Conservation (phyloP, 2,113 vertebrate species). For the Natator depressus region DNA sequence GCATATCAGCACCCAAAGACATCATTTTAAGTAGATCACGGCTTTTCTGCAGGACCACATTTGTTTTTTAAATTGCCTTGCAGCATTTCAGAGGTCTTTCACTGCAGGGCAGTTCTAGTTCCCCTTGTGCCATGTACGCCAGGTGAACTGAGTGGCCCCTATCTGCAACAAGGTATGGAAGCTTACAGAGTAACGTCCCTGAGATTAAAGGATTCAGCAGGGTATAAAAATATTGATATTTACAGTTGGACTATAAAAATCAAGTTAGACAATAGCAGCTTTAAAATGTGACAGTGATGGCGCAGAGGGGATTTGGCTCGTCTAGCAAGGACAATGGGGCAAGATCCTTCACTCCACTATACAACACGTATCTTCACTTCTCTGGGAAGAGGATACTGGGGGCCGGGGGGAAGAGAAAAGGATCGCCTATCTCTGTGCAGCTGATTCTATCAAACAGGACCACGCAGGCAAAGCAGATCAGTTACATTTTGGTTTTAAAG, state of each 20-base stretch:
- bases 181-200: not conserved
- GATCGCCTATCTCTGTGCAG: not conserved
- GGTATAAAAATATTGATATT: not conserved
- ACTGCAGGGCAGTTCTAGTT: fast-evolving
- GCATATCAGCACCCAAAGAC: not conserved
- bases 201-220: not conserved
- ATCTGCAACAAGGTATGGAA: not conserved
- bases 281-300: not conserved
- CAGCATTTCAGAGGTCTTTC: not conserved
- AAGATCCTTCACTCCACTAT: not conserved
- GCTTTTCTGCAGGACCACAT: not conserved
- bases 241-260: fast-evolving
- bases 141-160: not conserved
- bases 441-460: not conserved
- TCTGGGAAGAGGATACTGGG: not conserved
- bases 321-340: not conserved
- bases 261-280: constrained; percentile 36
- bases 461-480: not conserved
- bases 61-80: not conserved
- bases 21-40: not conserved
- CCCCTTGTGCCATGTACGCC: not conserved
- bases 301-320: not conserved
- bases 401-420: fast-evolving
- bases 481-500: fast-evolving
- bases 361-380: not conserved